Evolutionary conservation across 2,888 invertebrate species (phyloP), one percentile per base, ranked within the genome.

Genomic region (Hedya salicella): DNA sequence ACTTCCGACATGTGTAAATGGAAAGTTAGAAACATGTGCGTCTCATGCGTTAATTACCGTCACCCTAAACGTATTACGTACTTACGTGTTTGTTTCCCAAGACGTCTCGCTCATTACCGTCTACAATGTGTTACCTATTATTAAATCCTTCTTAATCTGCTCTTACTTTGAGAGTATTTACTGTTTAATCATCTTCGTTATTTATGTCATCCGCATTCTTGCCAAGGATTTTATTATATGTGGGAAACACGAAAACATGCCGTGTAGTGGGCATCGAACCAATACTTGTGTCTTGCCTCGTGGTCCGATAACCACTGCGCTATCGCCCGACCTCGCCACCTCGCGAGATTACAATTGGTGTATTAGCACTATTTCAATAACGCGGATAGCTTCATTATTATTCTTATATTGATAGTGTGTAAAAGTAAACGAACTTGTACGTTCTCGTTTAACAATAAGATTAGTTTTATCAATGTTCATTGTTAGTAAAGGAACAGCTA

Each of bases 271-370:
- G 46, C 65, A 53, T 66, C 60, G 65, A 53, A 61, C 60, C 32
- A 48, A 66, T 13, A 61, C 66, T 49, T 54, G 61, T 32, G 66
- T 66, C 53, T 39, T 32, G 53, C 60, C 66, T 54, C 54, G 66
- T 66, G 66, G 53, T 32, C 48, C 8, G 66, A 66, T 66, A 66
- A 66, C 66, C 60, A 66, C 66, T 66, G 66, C 48, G 40, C 17
- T 66, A 60, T 61, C 54, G 14, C 9, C 0, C 53, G 61, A 66
- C 66, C 66, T 36, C 57, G 63, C 30, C 59, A 40, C 65, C 65
- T 39, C 52, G 60, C 16, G 16, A 40, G 53, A 66, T 65, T 54
- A 61, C 30, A 40, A 66, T 61, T 61, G 46, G 60, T 66, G 25
- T 52, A 49, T 30, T 46, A 54, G 32, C 54, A 52, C 53, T 60